Evolutionary conservation across 2,797 vertebrate genomes (phyloP).

Genomic region (Cyprinodon diabolis): DNA sequence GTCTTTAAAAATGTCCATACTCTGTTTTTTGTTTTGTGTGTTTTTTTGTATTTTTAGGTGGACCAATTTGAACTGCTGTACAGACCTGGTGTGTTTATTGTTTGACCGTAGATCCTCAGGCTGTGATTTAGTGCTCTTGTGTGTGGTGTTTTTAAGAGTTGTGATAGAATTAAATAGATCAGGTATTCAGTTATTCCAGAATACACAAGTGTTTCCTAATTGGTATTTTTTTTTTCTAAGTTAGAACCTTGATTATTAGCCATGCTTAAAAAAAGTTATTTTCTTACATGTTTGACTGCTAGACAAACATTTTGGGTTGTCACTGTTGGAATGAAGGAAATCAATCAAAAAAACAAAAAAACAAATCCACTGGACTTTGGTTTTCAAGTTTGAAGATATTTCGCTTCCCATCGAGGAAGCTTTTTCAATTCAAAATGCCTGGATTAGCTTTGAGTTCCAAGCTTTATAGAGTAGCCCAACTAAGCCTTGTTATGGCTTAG

Average conservation of each 20-base stretch:
- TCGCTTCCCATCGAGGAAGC: too few species aligned
- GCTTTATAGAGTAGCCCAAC: too few species aligned
- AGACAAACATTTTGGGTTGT: not conserved
- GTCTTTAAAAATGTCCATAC: slow-evolving; percentile 28
- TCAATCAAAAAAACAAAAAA: too few species aligned
- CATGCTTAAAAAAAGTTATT: not conserved
- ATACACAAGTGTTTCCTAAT: not conserved
- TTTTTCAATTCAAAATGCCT: too few species aligned
- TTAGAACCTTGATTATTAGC: not conserved
- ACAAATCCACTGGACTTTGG: too few species aligned
- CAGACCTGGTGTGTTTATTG: slow-evolving; percentile 79
- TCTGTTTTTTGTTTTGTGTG: slow-evolving; percentile 43
- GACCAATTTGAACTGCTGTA: slow-evolving; percentile 83
- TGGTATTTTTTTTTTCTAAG: not conserved
- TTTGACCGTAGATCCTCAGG: slow-evolving; percentile 39
- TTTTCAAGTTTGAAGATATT: too few species aligned
- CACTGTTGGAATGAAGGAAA: not conserved
- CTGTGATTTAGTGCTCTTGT: slow-evolving; percentile 46
- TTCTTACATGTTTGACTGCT: not conserved
- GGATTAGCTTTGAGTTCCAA: too few species aligned
- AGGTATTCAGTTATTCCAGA: slow-evolving; percentile 1
- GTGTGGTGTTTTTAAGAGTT: slow-evolving; percentile 40
- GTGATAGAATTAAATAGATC: slow-evolving; percentile 33
- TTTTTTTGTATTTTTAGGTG: slow-evolving; percentile 48
- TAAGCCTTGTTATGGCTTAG: too few species aligned